These are phyloP conservation scores for Nasonia oneida DNA, from an alignment of 2,888 invertebrate species.

Conservation along the genomic window DNA sequence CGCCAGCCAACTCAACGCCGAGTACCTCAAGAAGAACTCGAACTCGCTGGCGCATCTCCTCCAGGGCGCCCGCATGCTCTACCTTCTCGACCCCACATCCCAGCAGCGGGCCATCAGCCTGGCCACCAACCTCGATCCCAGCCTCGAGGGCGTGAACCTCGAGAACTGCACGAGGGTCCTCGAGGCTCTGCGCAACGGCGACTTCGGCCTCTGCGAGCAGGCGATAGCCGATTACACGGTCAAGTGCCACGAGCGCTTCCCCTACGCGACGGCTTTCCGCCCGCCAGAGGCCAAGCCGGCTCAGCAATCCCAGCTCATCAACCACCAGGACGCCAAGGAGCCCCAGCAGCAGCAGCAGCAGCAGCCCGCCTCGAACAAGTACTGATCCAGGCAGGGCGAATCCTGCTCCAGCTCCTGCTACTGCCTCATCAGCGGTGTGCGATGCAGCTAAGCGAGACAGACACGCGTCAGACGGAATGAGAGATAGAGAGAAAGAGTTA, in stretches of 20 bases:
- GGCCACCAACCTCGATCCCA: constrained; percentile 72
- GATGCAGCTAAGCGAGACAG: constrained; percentile 47
- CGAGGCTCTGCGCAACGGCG: constrained; percentile 88
- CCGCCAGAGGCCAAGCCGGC: constrained; percentile 67
- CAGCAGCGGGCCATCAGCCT: constrained; percentile 77
- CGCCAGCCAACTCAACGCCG: constrained; percentile 81
- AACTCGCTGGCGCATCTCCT: constrained; percentile 88
- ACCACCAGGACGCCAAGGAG: constrained; percentile 46
- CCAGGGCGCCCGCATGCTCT: constrained; percentile 91
- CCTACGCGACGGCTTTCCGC: constrained; percentile 88
- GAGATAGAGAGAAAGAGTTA: not conserved
- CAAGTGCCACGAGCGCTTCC: constrained; percentile 88
- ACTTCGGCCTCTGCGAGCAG: constrained; percentile 88
- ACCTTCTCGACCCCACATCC: constrained; percentile 85
- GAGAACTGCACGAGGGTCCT: constrained; percentile 91
- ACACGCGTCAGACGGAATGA: constrained; percentile 56
- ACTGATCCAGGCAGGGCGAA: constrained; percentile 73
- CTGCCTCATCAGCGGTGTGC: constrained; percentile 48
- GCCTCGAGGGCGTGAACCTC: constrained; percentile 78
- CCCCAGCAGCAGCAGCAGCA: constrained; percentile 27
- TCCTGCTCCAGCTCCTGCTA: constrained; percentile 45
- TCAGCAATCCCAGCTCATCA: constrained; percentile 28
- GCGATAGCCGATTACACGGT: constrained; percentile 86
- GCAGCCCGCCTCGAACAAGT: constrained; percentile 68
- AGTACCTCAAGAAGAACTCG: constrained; percentile 76